Conservation (phyloP, 2,888 invertebrate species). For the Chouioia cunea region DNA sequence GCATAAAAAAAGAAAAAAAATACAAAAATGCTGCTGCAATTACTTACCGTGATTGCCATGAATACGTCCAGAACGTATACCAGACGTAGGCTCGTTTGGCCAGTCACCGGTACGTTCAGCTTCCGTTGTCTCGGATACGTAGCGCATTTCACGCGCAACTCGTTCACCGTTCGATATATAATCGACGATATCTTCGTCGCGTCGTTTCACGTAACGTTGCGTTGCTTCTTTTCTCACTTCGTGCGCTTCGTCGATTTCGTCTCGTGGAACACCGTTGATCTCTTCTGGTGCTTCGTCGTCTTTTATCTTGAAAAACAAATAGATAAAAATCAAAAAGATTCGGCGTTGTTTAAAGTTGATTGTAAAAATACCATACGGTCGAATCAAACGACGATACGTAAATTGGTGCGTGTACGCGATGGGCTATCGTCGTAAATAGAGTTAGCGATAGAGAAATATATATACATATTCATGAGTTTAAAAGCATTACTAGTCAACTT, state of each 20-base stretch:
- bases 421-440: too few relatives aligned
- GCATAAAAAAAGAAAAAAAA: constrained; percentile 17
- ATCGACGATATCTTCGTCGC: constrained; percentile 87
- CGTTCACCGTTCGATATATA: constrained; percentile 86
- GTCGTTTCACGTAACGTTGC: constrained; percentile 78
- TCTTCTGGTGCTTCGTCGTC: constrained; percentile 79
- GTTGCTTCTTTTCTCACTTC: constrained; percentile 69
- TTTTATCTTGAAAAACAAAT: constrained; percentile 72
- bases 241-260: constrained; percentile 67
- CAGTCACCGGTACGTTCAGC: constrained; percentile 76
- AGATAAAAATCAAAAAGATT: too few relatives aligned
- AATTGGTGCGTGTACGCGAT: too few relatives aligned
- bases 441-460: too few relatives aligned
- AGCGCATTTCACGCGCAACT: constrained; percentile 84
- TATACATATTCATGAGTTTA: too few relatives aligned
- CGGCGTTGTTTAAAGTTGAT: too few relatives aligned
- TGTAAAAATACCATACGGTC: too few relatives aligned
- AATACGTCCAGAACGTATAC: constrained; percentile 48
- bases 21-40: too few relatives aligned
- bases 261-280: constrained; percentile 49
- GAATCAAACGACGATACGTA: too few relatives aligned
- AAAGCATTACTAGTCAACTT: too few relatives aligned
- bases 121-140: constrained; percentile 85
- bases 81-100: constrained; percentile 55
- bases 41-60: constrained; percentile 38